Evolutionary conservation across 2,113 vertebrate genomes (phyloP), one percentile per base, ranked within the genome.

Genomic region (Hiodon alosoides): DNA sequence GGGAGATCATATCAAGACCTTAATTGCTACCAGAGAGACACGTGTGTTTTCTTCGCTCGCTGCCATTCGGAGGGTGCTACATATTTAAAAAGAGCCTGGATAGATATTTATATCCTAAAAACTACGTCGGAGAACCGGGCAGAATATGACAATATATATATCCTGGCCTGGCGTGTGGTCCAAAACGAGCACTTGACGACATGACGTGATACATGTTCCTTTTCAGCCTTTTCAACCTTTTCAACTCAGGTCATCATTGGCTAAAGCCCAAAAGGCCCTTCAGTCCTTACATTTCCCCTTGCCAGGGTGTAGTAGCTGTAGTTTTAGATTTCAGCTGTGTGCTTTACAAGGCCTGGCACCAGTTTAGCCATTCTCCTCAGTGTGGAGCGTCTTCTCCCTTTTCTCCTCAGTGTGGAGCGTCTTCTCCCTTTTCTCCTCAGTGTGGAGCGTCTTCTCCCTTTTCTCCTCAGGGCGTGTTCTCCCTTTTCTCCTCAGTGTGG

Each of bases 1-100:
- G 52, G 52, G 50, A 70, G 75, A 76, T 66, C 11, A 51, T 57
- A 76, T 76, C 75, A 71, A 55, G 16, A 31, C 50, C 59, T 46
- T 53, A 76, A 71, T 71, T 48, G 60, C 59, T 60, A 54, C 46
- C 57, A 53, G 16, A 73, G 53, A 71, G 13, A 6, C 50, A 51
- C 53, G 31, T 59, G n/a, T 64, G 13, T 62, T 71, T 48, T 11
- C 8, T 57, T 46, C 31, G 31, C 31, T 31, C 31, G 31, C 31
- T 31, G 31, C 31, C 31, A 17, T 58, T 47, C 13, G 11, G 31
- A 57, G 31, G 47, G 11, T 10, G 64, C 65, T 71, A 47, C 7
- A 17, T 17, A 62, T 64, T 64, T 7, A 13, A 55, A 48, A 73
- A 55, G 6, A n/a, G 47, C 0, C 13, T 9, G 5, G 47, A 67